Conservation (phyloP, 1,140 invertebrate species). For the Elymnias hypermnestra region DNA sequence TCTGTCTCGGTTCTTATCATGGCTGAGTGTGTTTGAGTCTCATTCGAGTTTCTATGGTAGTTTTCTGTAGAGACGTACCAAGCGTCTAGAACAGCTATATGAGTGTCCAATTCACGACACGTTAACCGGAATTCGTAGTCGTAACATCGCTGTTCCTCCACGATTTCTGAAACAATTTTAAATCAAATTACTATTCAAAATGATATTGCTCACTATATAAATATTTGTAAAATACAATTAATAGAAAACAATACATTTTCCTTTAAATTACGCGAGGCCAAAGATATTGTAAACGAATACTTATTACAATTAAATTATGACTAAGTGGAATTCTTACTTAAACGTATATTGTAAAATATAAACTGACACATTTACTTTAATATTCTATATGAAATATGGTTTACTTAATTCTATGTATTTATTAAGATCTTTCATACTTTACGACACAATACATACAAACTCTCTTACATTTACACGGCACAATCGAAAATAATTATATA, state of each 20-base stretch:
- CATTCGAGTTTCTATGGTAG: constrained; percentile 34
- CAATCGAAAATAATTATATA: no score
- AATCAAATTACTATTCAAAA: neutral
- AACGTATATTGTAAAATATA: no score
- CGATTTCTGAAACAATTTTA: constrained; percentile 69
- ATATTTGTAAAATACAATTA: neutral
- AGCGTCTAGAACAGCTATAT: constrained; percentile 73
- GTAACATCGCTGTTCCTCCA: constrained; percentile 73
- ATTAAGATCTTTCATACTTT: no score
- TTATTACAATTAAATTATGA: no score
- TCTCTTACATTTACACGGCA: no score
- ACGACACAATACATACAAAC: no score
- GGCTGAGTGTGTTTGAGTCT: constrained; percentile 29
- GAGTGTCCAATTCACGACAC: constrained; percentile 70
- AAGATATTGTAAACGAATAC: no score
- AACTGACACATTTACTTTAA: no score
- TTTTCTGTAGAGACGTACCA: constrained; percentile 66
- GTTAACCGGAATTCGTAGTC: constrained; percentile 70
- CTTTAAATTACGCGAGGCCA: no score
- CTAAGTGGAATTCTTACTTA: no score
- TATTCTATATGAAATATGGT: no score
- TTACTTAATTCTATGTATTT: no score
- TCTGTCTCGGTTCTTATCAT: constrained; percentile 53
- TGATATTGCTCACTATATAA: neutral
- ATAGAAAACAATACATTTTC: neutral